phyloP scores from a whole-genome alignment of 2,797 vertebrate genomes.

The Hemitrygon akajei region DNA sequence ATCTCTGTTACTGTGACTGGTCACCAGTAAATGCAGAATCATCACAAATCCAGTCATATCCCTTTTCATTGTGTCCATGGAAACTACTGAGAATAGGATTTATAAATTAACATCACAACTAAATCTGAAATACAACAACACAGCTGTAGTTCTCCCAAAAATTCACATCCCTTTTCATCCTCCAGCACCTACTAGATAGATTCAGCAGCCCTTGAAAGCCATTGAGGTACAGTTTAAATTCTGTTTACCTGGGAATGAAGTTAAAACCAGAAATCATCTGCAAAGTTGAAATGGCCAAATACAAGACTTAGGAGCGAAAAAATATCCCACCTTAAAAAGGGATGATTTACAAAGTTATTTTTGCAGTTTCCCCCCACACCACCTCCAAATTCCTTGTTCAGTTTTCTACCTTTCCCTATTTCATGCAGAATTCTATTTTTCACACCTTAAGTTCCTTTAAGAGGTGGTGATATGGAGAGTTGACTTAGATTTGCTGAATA shows the following conservation, averaged over 20 bases:
- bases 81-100: not conserved
- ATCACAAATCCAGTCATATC: not conserved
- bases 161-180: too few species aligned
- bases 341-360: not conserved
- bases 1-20: not conserved
- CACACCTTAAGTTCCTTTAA: not conserved
- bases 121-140: not conserved
- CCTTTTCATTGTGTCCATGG: not conserved
- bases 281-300: not conserved
- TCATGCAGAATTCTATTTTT: not conserved
- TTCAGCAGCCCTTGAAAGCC: not conserved
- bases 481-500: not conserved
- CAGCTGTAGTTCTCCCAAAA: too few species aligned
- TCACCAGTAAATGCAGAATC: not conserved
- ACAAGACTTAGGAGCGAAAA: not conserved
- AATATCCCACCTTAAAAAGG: not conserved
- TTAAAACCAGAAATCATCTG: not conserved
- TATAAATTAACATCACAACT: not conserved
- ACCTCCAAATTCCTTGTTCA: not conserved
- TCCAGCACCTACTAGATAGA: not conserved
- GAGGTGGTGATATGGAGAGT: not conserved
- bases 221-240: not conserved
- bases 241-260: not conserved
- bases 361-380: not conserved
- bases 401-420: not conserved